phyloP scores from a whole-genome alignment of 2,113 vertebrate species.

The Myodes glareolus region DNA sequence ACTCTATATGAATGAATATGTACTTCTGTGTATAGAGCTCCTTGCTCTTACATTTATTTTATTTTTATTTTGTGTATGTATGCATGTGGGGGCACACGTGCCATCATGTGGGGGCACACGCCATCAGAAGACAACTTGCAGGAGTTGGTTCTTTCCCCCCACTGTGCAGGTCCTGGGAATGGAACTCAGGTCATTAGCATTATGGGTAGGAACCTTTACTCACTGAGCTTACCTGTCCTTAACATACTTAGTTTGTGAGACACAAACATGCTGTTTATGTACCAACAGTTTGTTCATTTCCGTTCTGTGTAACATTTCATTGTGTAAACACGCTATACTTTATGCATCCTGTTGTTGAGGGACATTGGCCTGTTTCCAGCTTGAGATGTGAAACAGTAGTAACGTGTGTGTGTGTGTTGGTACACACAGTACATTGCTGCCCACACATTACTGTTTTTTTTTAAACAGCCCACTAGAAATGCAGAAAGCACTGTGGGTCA shows the following conservation, averaged over 20 bases:
- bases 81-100: background rate
- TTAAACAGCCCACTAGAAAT: background rate
- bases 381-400: background rate
- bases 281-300: background rate
- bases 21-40: background rate
- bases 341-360: background rate
- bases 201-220: too few relatives aligned
- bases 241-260: background rate
- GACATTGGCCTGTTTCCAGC: conserved; percentile 8
- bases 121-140: too few relatives aligned
- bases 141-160: background rate
- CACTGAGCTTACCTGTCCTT: too few relatives aligned
- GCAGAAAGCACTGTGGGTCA: background rate
- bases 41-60: background rate
- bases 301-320: background rate
- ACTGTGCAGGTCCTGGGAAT: too few relatives aligned
- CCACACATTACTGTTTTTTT: background rate
- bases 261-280: background rate
- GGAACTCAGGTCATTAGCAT: background rate
- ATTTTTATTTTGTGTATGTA: background rate
- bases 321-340: background rate
- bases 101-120: background rate
- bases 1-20: background rate
- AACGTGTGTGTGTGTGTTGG: background rate
- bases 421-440: background rate